A percentile compares a stretch with the other conserved stretches of the same genome.
Evolutionary conservation across 1,140 invertebrate genomes (phyloP).

Genomic region (Diorhabda carinulata): DNA sequence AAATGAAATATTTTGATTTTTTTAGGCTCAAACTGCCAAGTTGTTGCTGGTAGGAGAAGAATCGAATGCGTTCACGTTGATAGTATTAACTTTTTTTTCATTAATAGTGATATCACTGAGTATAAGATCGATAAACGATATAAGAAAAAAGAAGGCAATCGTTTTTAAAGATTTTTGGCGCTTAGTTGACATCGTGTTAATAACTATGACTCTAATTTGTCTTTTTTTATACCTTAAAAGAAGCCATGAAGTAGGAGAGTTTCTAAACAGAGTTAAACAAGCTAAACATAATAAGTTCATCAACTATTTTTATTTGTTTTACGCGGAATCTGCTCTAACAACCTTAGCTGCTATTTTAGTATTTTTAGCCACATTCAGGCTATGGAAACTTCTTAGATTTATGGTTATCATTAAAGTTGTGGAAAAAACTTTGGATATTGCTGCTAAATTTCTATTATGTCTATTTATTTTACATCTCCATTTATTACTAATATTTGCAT

Average conservation of each 20-base stretch:
- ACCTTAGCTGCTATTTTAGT: slow-evolving; percentile 27
- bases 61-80: neutral
- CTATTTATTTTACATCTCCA: slow-evolving; percentile 27
- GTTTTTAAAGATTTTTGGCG: slow-evolving; percentile 21
- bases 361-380: slow-evolving; percentile 31
- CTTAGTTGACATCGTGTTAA: slow-evolving; percentile 22
- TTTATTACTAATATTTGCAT: slow-evolving; percentile 24
- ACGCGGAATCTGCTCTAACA: slow-evolving; percentile 23
- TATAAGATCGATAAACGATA: slow-evolving; percentile 8
- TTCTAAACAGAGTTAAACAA: slow-evolving; percentile 21
- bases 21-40: slow-evolving; percentile 13
- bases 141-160: slow-evolving; percentile 6
- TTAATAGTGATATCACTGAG: neutral
- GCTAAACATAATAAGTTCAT: slow-evolving; percentile 34
- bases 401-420: slow-evolving; percentile 29
- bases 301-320: slow-evolving; percentile 34
- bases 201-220: slow-evolving; percentile 21
- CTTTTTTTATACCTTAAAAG: slow-evolving; percentile 20
- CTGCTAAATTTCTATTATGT: slow-evolving; percentile 13
- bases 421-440: slow-evolving; percentile 29
- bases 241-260: slow-evolving; percentile 13
- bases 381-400: slow-evolving; percentile 36
- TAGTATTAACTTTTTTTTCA: slow-evolving; percentile 5
- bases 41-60: slow-evolving; percentile 20
- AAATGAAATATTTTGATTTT: slow-evolving; percentile 6